Base-by-base conservation (phyloP, 2,888 invertebrate genomes). In the Iselma pallidipennis region DNA sequence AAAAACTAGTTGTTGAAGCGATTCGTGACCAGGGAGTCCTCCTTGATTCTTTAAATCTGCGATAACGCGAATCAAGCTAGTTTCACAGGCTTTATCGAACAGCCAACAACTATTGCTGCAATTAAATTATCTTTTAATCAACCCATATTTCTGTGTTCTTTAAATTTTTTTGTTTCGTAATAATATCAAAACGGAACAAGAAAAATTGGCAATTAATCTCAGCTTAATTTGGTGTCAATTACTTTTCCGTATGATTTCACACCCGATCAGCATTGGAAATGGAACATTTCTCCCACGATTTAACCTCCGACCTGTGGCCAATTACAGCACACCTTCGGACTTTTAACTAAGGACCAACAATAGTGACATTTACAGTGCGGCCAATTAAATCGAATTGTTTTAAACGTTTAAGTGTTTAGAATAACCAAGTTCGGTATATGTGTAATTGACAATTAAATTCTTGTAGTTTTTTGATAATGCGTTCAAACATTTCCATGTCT, bases 191-290 rank as follows among this genome's bases (percentile, higher is more conserved):
- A n/a, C n/a, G n/a, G n/a, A n/a, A n/a, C n/a, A n/a, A n/a, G n/a
- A n/a, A n/a, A n/a, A n/a, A n/a, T n/a, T n/a, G n/a, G n/a, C n/a
- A n/a, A n/a, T n/a, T n/a, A n/a, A n/a, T n/a, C n/a, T n/a, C n/a
- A n/a, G n/a, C n/a, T n/a, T n/a, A n/a, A n/a, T n/a, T n/a, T n/a
- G n/a, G n/a, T n/a, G n/a, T n/a, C n/a, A n/a, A n/a, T n/a, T n/a
- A n/a, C n/a, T n/a, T 70, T 71, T 68, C 56, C 65, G 42, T 52
- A 49, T 59, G 66, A 68, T 70, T 74, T 74, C 71, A 71, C 74
- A 74, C 71, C 72, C 71, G 71, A 69, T 65, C 71, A 72, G 65
- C 66, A 70, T 65, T 67, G 57, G 66, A 70, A 66, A 65, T 66
- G 66, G 65, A 61, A 57, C 65, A 68, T 66, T 68, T 68, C 70